Base-by-base conservation (phyloP, 2,888 invertebrate genomes). In the Apotomis capreana region DNA sequence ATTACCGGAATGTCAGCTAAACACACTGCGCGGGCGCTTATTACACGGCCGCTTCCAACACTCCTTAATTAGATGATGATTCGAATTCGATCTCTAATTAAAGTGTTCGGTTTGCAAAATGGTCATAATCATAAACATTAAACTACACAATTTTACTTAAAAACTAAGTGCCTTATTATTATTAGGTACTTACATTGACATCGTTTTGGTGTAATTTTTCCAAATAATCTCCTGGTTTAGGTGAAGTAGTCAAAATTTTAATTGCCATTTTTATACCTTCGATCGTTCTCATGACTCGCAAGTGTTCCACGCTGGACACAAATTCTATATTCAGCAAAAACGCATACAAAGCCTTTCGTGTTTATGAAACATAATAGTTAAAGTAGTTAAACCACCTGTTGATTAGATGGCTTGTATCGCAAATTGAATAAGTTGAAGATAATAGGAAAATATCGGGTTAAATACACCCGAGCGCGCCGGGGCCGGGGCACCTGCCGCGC, bases 1-100 rank as follows among this genome's bases (percentile, higher is more conserved):
- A 78, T 81, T 81, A 82, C 63, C 79, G 79, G 79, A 82, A 80
- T 81, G 79, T 80, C 80, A 74, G 68, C 68, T 58, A 60, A 75
- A 9, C 58, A 15, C 26, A 9, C 40, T 26, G 60, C 59, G 6
- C 26, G 55, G 15, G 13, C 49, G 36, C 55, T 37, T 60, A 67
- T 68, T 71, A 71, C 55, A 61, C 46, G 10, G n/a, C 26, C 44
- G 12, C 15, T 36, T 36, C 6, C 58, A 26, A 57, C 55, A 57
- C 46, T 65, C 65, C 57, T 65, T 57, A n/a, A 65, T 65, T 65
- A 65, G 12, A 46, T 0, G 12, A 12, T 5, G 44, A 44, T 44
- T 44, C 26, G 26, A 26, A 44, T 44, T 44, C 26, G 26, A 26
- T 40, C 49, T 49, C 10, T 49, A 49, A 49, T 49, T 49, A 49